Evolutionary conservation across 1,140 invertebrate species (phyloP).

Genomic region (Hestina assimilis): DNA sequence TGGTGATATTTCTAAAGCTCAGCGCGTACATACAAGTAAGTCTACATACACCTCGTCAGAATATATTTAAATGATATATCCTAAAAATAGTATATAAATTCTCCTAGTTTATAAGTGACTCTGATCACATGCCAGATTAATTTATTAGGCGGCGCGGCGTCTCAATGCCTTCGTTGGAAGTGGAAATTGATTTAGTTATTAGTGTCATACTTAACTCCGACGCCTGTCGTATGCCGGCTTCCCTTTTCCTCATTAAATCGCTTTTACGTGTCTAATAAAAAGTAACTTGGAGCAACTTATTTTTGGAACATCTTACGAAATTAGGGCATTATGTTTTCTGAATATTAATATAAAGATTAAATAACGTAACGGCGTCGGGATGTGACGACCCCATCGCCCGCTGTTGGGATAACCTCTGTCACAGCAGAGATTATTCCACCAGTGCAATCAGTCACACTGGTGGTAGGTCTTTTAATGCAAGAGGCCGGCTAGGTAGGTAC

Average conservation of each 20-base stretch:
- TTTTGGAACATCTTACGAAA: no score
- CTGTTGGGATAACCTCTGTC: no score
- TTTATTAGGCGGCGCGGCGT: slow-evolving; percentile 35
- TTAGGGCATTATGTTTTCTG: no score
- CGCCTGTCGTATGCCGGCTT: slow-evolving; percentile 18
- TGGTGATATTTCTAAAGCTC: not conserved
- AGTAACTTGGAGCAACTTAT: not conserved
- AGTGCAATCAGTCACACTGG: no score
- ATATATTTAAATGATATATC: no score
- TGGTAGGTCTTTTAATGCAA: no score
- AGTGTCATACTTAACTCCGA: slow-evolving; percentile 47
- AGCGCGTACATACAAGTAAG: not conserved
- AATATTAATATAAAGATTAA: no score
- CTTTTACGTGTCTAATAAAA: slow-evolving; percentile 6
- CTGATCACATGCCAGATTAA: slow-evolving; percentile 53
- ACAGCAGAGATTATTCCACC: no score
- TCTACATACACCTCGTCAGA: not conserved
- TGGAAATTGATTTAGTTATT: slow-evolving; percentile 43
- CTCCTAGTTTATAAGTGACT: slow-evolving; percentile 29
- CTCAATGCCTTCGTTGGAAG: slow-evolving; percentile 15
- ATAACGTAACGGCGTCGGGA: no score
- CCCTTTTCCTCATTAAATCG: slow-evolving; percentile 9
- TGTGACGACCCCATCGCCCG: no score
- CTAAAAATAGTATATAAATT: not conserved
- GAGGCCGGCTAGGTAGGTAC: no score